Conservation (phyloP, 2,888 invertebrate species). For the Andrena marginata region DNA sequence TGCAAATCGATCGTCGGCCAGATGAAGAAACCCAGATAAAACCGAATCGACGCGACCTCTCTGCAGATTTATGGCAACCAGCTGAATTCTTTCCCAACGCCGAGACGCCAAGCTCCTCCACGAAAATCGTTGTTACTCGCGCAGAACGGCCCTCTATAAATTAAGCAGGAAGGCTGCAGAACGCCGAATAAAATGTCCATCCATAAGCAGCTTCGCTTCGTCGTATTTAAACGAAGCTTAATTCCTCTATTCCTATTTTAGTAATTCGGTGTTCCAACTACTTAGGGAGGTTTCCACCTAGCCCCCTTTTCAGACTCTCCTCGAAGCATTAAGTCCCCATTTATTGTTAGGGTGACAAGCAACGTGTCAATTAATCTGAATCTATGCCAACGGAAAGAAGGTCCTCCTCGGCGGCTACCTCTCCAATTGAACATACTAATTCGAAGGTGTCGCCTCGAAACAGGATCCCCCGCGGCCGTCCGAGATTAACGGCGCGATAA, state of each 20-base stretch:
- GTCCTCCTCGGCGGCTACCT: neutral
- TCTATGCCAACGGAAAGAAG: conserved; percentile 17
- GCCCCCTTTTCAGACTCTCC: no score
- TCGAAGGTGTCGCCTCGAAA: conserved; percentile 27
- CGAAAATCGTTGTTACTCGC: no score
- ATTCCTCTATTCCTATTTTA: no score
- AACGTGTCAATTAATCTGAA: conserved; percentile 33
- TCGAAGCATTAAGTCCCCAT: no score
- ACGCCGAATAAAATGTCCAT: no score
- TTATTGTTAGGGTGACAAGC: neutral
- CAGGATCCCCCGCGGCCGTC: conserved; percentile 20
- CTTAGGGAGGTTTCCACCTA: no score
- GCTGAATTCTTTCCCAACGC: neutral
- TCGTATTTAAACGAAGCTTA: no score
- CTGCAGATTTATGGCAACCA: conserved; percentile 4
- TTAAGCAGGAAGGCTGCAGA: no score
- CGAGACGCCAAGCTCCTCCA: no score
- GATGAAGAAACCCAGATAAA: conserved; percentile 22
- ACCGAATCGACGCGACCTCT: conserved; percentile 5
- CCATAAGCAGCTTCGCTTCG: no score
- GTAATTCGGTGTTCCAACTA: no score
- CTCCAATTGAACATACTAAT: conserved; percentile 42
- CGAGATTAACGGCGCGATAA: conserved; percentile 60
- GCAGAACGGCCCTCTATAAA: no score
- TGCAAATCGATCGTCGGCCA: conserved; percentile 34